Percentiles rank a stretch among this genome's conserved stretches.
These are phyloP conservation scores for Ganaspis brasiliensis DNA, from an alignment of 2,888 invertebrate genomes.

Conservation along the genomic window DNA sequence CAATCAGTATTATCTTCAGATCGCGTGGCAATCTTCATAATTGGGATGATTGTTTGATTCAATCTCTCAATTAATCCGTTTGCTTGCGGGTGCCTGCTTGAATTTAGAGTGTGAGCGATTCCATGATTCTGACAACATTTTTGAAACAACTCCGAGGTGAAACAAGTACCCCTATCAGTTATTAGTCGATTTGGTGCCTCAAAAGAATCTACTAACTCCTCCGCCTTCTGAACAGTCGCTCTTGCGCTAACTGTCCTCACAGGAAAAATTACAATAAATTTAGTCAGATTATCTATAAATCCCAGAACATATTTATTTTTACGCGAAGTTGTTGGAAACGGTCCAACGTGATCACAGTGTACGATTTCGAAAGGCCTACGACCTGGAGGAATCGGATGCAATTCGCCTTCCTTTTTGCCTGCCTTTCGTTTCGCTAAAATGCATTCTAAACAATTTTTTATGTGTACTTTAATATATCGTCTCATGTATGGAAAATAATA, in stretches of 20 bases:
- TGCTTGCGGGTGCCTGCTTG: constrained; percentile 1
- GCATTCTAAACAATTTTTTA: background rate
- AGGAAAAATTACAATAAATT: background rate
- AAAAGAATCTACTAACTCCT: constrained; percentile 19
- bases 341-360: background rate
- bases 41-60: background rate
- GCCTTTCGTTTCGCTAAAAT: background rate
- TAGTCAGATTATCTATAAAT: background rate
- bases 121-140: background rate
- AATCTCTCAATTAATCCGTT: background rate
- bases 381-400: background rate
- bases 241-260: background rate
- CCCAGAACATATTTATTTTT: background rate
- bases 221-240: background rate
- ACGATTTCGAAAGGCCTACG: background rate
- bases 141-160: background rate
- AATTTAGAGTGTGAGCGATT: background rate
- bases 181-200: constrained; percentile 9
- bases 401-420: background rate
- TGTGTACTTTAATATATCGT: background rate
- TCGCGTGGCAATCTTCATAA: background rate
- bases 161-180: background rate
- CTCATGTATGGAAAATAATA: background rate
- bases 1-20: background rate
- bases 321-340: background rate